These are phyloP conservation scores for Galeopterus variegatus DNA, from an alignment of 2,113 vertebrate genomes.

Conservation along the genomic window DNA sequence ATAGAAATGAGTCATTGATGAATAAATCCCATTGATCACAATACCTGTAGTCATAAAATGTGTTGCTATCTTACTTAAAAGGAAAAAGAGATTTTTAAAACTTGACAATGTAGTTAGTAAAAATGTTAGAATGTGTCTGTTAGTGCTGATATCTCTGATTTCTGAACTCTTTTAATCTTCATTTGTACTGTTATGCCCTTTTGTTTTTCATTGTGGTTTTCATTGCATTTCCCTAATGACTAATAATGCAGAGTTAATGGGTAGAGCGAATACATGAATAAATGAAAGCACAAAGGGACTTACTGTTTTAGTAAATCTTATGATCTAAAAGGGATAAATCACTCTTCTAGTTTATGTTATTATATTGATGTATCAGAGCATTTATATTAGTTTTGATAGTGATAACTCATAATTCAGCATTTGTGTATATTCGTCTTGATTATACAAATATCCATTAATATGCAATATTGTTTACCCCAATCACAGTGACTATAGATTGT, in stretches of 20 bases:
- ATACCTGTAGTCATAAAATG: constrained; percentile 13
- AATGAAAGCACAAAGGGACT: neutral
- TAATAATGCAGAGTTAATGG: neutral
- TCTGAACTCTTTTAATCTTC: neutral
- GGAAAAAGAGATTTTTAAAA: neutral
- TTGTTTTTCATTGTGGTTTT: neutral
- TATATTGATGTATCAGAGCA: neutral
- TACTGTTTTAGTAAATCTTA: constrained; percentile 30
- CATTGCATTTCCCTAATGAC: constrained; percentile 12
- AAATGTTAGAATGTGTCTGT: neutral
- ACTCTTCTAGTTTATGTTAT: constrained; percentile 38
- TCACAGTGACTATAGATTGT: neutral
- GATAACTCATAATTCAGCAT: constrained; percentile 13
- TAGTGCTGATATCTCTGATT: neutral
- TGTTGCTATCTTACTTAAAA: neutral
- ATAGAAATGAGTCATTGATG: constrained; percentile 7
- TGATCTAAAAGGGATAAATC: constrained; percentile 10
- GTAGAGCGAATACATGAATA: neutral
- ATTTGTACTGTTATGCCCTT: neutral
- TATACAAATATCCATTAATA: constrained; percentile 15
- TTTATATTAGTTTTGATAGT: constrained; percentile 38
- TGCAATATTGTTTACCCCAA: neutral
- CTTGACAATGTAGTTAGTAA: neutral
- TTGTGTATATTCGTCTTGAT: neutral
- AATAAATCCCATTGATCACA: constrained; percentile 38